phyloP scores from a whole-genome alignment of 2,797 vertebrate genomes.

The Silurus aristotelis region DNA sequence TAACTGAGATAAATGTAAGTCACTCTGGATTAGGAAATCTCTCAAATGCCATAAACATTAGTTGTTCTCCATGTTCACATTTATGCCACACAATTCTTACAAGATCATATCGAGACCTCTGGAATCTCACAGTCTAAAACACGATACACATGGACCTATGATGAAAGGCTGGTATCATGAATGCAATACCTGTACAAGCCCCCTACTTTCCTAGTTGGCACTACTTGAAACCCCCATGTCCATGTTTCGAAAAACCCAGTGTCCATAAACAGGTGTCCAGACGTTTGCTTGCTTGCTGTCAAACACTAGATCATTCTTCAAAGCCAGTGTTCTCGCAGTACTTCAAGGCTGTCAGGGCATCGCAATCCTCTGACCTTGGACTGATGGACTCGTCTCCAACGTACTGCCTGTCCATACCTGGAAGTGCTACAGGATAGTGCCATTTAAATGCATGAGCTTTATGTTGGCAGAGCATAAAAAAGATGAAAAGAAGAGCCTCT shows the following conservation, averaged over 20 bases:
- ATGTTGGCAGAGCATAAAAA: background rate
- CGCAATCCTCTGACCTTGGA: constrained; percentile 27
- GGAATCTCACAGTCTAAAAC: background rate
- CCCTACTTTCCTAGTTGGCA: background rate
- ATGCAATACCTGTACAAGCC: background rate
- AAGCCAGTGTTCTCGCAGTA: background rate
- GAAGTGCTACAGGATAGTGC: background rate
- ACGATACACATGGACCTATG: background rate
- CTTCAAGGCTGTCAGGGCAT: constrained; percentile 2
- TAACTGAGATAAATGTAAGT: too few relatives aligned
- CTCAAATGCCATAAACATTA: too few relatives aligned
- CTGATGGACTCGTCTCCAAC: background rate
- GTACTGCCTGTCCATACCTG: background rate
- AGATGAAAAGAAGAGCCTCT: constrained; percentile 36
- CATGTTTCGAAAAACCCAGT: background rate
- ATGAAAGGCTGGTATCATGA: background rate
- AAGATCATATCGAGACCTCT: background rate
- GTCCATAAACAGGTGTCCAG: background rate
- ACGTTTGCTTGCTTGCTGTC: background rate
- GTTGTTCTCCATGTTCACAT: too few relatives aligned
- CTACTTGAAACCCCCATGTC: background rate
- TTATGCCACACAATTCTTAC: background rate
- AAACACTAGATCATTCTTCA: constrained; percentile 5
- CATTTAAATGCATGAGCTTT: constrained; percentile 46
- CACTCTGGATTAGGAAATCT: too few relatives aligned